Evolutionary conservation across 2,113 vertebrate genomes (phyloP), one percentile per base, ranked within the genome.

Genomic region (Odocoileus hemionus): DNA sequence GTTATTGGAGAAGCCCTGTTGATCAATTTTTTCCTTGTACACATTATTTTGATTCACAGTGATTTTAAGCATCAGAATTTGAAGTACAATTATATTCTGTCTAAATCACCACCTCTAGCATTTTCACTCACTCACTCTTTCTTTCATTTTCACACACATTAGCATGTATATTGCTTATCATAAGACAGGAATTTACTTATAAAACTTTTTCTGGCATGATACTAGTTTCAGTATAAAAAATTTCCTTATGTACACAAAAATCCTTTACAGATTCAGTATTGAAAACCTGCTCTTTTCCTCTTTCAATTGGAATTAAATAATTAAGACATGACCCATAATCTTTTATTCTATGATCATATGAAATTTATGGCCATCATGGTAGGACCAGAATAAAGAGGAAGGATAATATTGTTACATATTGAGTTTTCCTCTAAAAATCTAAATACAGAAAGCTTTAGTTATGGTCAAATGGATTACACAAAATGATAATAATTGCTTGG

Each of bases 221-320:
- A 39, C 97, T 80, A 96, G 88, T 97, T 98, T 97, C 60, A 97
- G 52, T 86, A 82, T 60, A 17, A 91, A 97, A 98, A 93, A 43
- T 86, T 1, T n/a, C 1, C 93, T 86, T 47, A 28, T 55, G 43
- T 36, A n/a, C 7, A 89, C 25, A 36, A 70, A 86, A 92, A 5
- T 86, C 19, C 8, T 17, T n/a, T 54, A 58, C 5, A 54, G 64
- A 78, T 55, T 36, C 0, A 83, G 9, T 52, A 70, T 7, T 54
- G 7, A 84, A 86, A 80, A 58, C 5, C 30, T 87, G 25, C 4
- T 50, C 13, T 90, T 97, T 67, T 94, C 96, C 57, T 57, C 54
- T 54, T 93, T 50, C 50, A 76, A 21, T 43, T 93, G 87, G 5
- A 36, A 70, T 87, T 82, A 78, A 14, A 36, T 52, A 91, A 91